Base-by-base conservation (phyloP, 2,888 invertebrate species). In the Ecliptopera silaceata region DNA sequence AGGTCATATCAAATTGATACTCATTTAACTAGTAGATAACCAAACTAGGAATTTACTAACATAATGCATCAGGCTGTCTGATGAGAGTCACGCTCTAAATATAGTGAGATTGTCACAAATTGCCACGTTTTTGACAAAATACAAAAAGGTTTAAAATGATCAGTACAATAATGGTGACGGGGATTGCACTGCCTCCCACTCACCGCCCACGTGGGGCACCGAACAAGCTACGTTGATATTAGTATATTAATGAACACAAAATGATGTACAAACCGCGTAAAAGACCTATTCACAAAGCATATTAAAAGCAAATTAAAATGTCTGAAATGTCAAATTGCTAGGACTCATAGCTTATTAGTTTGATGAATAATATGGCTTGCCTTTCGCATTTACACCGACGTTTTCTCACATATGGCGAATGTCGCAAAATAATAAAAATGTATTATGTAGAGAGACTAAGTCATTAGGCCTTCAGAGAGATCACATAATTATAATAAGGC, bases 321-420 rank as follows among this genome's bases (percentile, higher is more conserved):
- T 86, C 87, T 86, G 82, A 89, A 88, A 88, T 84, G 84, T 87
- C 87, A 84, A 88, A 88, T 86, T 84, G 84, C 82, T 82, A 84
- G 86, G 82, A 84, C 82, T 75, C 74, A 74, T 76, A 72, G 82
- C 80, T 79, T 85, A 84, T 85, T 87, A 86, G 77, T 72, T n/a
- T 73, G 70, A 69, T 74, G 38, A 43, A 50, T 75, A 71, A 31
- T 75, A 71, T 74, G 62, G 59, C 63, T 49, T 61, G 63, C 65
- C 59, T 39, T 2, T 13, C 58, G 12, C 67, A 60, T 46, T 85
- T 55, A 85, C 72, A 87, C 70, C 71, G 74, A 55, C 22, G 34
- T 43, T 36, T 12, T 3, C 6, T 6, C 10, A 29, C 29, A 29
- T n/a, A n/a, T n/a, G n/a, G n/a, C n/a, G n/a, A n/a, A n/a, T n/a